A percentile compares a stretch with the other conserved stretches of the same genome.
Evolutionary conservation across 2,797 vertebrate species (phyloP).

Genomic region (Chelonia mydas): DNA sequence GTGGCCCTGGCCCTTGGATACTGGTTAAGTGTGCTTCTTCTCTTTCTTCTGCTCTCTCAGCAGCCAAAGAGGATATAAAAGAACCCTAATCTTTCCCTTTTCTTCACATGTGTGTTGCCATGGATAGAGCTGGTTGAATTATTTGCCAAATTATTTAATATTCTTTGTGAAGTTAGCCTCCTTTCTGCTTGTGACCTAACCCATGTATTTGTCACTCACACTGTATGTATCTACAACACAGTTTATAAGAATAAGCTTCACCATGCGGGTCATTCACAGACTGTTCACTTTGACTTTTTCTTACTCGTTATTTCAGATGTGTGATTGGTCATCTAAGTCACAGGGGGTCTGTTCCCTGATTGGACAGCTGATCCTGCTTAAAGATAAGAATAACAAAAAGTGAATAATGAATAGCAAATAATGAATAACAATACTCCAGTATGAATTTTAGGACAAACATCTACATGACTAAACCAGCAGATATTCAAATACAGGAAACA

Average conservation of each 20-base stretch:
- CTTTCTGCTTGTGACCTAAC: neutral
- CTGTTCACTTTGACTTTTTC: neutral
- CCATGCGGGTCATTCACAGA: neutral
- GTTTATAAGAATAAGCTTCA: neutral
- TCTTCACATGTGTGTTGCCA: neutral
- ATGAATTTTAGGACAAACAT: neutral
- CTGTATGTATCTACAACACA: neutral
- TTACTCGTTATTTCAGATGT: fast-evolving
- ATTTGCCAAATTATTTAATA: neutral
- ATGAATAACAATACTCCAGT: neutral
- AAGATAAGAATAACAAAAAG: neutral
- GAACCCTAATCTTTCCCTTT: neutral
- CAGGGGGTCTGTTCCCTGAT: neutral
- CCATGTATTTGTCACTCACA: neutral
- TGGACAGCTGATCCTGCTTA: neutral
- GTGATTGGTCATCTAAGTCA: neutral
- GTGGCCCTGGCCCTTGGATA: neutral
- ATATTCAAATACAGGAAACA: neutral
- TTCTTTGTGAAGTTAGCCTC: neutral
- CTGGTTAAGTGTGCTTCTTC: neutral
- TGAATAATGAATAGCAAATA: neutral
- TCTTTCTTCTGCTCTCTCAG: neutral
- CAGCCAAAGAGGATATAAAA: neutral
- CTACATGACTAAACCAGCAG: neutral
- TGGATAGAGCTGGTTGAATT: neutral